Evolutionary conservation across 1,140 invertebrate genomes (phyloP).

Genomic region (Temnothorax longispinosus): DNA sequence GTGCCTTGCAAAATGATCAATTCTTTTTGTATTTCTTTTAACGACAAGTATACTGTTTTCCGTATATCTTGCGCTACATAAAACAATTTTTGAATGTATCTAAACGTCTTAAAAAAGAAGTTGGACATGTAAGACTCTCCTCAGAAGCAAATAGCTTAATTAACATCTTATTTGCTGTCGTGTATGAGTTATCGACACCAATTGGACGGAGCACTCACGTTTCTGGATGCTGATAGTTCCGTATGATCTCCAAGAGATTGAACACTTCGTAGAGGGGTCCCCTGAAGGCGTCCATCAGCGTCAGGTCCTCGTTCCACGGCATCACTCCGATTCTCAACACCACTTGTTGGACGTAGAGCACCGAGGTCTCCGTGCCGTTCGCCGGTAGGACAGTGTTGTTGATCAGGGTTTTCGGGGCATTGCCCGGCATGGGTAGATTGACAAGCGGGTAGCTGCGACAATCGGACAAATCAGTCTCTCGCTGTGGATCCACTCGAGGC

Average conservation of each 20-base stretch:
- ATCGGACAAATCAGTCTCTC: neutral
- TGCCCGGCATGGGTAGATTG: conserved; percentile 93
- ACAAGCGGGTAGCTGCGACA: conserved; percentile 90
- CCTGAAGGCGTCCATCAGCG: conserved; percentile 94
- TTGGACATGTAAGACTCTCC: neutral
- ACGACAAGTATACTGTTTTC: neutral
- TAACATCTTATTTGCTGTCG: neutral
- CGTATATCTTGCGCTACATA: neutral
- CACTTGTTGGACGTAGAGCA: conserved; percentile 94
- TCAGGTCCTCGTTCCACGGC: conserved; percentile 93
- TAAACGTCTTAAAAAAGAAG: neutral
- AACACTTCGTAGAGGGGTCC: conserved; percentile 95
- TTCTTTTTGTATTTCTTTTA: neutral
- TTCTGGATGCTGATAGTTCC: conserved; percentile 92
- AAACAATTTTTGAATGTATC: neutral
- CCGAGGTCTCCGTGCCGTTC: conserved; percentile 86
- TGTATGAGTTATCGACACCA: neutral
- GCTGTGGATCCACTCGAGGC: too few species aligned
- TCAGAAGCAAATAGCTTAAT: neutral
- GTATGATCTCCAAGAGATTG: conserved; percentile 93
- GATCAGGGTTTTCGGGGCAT: conserved; percentile 87
- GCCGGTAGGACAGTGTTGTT: conserved; percentile 78
- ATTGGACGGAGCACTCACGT: conserved; percentile 86
- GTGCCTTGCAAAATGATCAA: neutral
- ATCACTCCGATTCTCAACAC: conserved; percentile 90